Conservation (phyloP, 1,140 invertebrate species). For the Macrobrachium rosenbergii region DNA sequence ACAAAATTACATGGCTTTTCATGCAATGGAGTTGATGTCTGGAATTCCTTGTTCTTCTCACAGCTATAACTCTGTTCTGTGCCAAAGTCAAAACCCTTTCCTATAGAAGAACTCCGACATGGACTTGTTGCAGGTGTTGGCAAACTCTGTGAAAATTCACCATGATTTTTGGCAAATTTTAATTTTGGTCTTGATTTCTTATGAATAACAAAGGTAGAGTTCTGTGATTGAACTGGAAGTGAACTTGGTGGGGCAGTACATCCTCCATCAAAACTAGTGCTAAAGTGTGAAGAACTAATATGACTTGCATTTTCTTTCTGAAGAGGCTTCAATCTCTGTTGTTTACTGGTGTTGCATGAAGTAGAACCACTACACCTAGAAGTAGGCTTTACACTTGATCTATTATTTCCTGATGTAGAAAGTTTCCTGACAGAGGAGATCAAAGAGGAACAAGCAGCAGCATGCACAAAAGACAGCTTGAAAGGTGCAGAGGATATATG, state of each 20-base stretch:
- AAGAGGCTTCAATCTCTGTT: neutral
- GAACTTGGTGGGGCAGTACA: neutral
- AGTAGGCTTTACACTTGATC: neutral
- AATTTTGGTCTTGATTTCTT: slow-evolving; percentile 15
- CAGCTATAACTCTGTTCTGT: neutral
- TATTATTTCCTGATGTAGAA: slow-evolving; percentile 39
- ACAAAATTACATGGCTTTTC: slow-evolving; percentile 4
- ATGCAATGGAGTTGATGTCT: slow-evolving; percentile 15
- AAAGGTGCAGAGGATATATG: slow-evolving; percentile 13
- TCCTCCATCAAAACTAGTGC: slow-evolving; percentile 35
- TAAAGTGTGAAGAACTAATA: slow-evolving; percentile 6
- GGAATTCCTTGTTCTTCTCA: slow-evolving; percentile 9
- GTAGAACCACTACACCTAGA: slow-evolving; percentile 24
- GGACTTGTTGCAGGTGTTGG: slow-evolving; percentile 24
- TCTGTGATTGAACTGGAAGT: neutral
- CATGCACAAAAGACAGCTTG: slow-evolving; percentile 55
- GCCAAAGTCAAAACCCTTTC: neutral
- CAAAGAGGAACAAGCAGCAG: slow-evolving; percentile 57
- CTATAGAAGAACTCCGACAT: neutral
- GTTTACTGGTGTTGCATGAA: slow-evolving; percentile 4
- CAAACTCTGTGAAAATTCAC: slow-evolving; percentile 35
- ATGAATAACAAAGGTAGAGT: neutral
- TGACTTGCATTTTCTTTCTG: slow-evolving; percentile 16
- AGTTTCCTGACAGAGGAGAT: slow-evolving; percentile 55
- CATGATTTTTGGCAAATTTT: slow-evolving; percentile 20